Evolutionary conservation across 2,113 vertebrate genomes (phyloP).

Genomic region (Siniperca knerii): DNA sequence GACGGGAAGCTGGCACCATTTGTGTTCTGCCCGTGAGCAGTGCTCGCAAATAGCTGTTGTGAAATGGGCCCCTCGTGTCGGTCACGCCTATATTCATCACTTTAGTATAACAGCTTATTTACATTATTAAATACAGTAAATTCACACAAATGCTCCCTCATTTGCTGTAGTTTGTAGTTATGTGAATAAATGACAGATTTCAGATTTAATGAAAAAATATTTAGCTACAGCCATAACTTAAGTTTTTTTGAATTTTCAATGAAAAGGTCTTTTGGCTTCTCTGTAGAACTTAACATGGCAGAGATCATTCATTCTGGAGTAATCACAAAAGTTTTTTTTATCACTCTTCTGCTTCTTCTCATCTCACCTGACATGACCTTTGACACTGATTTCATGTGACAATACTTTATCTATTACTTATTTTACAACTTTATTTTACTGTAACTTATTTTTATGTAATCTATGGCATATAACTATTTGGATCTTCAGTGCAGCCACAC

Average conservation of each 20-base stretch:
- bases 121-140: too few species aligned
- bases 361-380: background rate
- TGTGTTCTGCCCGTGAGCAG: background rate
- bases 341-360: background rate
- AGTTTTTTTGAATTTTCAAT: background rate
- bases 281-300: background rate
- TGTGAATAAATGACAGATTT: background rate
- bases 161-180: background rate
- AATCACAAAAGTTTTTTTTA: background rate
- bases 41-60: background rate
- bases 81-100: background rate
- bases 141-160: background rate
- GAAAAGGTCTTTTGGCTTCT: conserved; percentile 1
- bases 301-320: background rate
- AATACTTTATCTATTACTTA: background rate
- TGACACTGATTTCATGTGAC: background rate
- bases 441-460: background rate
- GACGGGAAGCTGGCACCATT: background rate
- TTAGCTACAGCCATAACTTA: background rate
- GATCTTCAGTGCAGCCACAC: conserved; percentile 70
- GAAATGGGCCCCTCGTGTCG: background rate
- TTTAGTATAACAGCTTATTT: background rate
- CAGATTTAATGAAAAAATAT: background rate
- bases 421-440: background rate
- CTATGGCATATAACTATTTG: background rate